phyloP scores from a whole-genome alignment of 2,888 invertebrate genomes.

The Busseola fusca region DNA sequence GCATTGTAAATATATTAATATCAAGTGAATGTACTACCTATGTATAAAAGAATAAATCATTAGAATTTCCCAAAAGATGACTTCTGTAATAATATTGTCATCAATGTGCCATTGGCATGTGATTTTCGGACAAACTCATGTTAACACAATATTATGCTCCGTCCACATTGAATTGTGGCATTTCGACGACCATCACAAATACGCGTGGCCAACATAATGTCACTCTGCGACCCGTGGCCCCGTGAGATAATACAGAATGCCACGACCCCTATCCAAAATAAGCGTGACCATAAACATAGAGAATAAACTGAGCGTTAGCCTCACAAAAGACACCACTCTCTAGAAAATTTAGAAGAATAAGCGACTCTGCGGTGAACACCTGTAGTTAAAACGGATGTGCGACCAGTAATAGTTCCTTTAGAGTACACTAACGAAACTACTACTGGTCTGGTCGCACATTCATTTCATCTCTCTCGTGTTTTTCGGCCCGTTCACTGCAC shows the following conservation, averaged over 20 bases:
- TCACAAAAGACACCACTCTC: not conserved
- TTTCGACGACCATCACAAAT: not conserved
- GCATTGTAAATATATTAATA: constrained; percentile 43
- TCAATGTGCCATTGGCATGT: not conserved
- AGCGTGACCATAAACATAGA: not conserved
- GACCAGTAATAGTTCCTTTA: no score
- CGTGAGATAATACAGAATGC: not conserved
- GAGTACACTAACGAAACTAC: not conserved
- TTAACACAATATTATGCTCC: not conserved
- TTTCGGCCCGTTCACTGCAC: not conserved
- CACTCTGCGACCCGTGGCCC: not conserved
- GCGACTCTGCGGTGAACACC: not conserved
- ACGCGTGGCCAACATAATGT: not conserved
- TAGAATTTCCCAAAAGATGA: constrained; percentile 6
- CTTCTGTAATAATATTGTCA: not conserved
- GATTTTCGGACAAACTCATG: not conserved
- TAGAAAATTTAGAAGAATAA: not conserved
- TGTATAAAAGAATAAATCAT: not conserved
- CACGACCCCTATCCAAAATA: not conserved
- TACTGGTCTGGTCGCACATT: not conserved
- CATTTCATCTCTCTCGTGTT: not conserved
- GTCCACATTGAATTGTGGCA: not conserved
- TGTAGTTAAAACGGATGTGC: no score
- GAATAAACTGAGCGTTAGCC: not conserved
- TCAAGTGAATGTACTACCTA: constrained; percentile 11